A percentile compares a stretch with the other conserved stretches of the same genome.
Evolutionary conservation across 1,140 invertebrate genomes (phyloP).

Genomic region (Scaptomyza pallida): DNA sequence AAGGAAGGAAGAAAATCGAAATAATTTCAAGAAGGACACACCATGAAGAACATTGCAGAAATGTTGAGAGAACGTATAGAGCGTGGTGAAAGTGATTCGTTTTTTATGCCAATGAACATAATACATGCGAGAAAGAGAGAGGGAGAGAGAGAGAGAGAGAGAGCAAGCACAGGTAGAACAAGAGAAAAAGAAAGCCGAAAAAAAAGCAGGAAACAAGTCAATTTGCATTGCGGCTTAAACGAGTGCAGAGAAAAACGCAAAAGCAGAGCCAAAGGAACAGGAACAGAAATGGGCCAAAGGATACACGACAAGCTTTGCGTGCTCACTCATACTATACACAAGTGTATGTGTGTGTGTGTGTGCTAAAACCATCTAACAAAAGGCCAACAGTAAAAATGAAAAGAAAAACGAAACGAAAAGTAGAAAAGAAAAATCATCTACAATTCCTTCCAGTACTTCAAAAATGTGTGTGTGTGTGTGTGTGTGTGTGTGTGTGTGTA

Average conservation of each 20-base stretch:
- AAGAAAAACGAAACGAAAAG: background rate
- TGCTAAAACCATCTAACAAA: constrained; percentile 19
- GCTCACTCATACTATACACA: background rate
- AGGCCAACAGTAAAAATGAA: constrained; percentile 10
- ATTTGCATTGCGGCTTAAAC: constrained; percentile 79
- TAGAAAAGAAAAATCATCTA: constrained; percentile 4
- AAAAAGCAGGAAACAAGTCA: constrained; percentile 69
- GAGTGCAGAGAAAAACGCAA: constrained; percentile 47
- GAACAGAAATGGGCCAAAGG: constrained; percentile 33
- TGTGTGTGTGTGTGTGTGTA: no score
- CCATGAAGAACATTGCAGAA: constrained; percentile 5
- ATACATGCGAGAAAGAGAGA: constrained; percentile 42
- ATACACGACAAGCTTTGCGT: constrained; percentile 18
- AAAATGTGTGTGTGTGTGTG: background rate
- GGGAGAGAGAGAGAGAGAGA: background rate
- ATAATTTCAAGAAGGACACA: constrained; percentile 62
- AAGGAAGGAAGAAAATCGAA: constrained; percentile 40
- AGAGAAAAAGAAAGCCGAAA: constrained; percentile 5
- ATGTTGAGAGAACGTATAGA: background rate
- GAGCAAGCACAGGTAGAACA: constrained; percentile 11
- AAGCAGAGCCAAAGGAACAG: constrained; percentile 26
- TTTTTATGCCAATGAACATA: constrained; percentile 64
- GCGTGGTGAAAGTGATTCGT: constrained; percentile 49
- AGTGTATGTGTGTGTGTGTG: constrained; percentile 8
- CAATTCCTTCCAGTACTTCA: constrained; percentile 1